These are phyloP conservation scores for Cyanocitta stelleri DNA, from an alignment of 2,113 vertebrate genomes.

Conservation along the genomic window DNA sequence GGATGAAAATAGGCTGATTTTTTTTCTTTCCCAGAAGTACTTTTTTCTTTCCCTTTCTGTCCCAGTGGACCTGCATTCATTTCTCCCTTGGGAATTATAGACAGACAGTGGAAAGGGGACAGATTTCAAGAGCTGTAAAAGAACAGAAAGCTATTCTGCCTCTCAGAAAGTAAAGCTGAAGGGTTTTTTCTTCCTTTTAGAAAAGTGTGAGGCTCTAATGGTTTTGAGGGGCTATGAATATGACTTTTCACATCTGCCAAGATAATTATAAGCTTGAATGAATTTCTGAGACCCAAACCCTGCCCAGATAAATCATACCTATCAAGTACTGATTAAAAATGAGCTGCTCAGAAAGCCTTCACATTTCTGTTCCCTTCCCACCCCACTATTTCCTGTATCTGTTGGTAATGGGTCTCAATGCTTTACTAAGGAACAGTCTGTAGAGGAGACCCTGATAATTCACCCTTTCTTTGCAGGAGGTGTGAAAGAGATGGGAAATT, in stretches of 20 bases:
- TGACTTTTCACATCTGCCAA: background rate
- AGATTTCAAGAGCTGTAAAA: background rate
- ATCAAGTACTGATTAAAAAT: background rate
- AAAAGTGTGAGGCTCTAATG: background rate
- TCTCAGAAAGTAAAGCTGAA: background rate
- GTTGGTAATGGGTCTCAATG: background rate
- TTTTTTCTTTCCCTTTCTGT: background rate
- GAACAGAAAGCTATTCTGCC: background rate
- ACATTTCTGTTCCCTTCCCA: background rate
- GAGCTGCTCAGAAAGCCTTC: background rate
- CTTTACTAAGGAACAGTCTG: background rate
- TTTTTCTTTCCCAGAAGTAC: background rate
- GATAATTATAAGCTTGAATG: slow-evolving; percentile 28
- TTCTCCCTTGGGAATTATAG: background rate
- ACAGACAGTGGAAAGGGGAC: background rate
- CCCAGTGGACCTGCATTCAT: background rate
- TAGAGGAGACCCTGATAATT: background rate
- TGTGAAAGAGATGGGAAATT: background rate
- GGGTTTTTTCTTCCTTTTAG: background rate
- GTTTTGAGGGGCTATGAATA: background rate
- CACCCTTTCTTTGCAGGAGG: background rate
- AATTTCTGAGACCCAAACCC: background rate
- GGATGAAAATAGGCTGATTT: background rate
- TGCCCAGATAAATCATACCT: background rate
- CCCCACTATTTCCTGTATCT: background rate